Conservation (phyloP, 2,888 invertebrate species). For the Cataglyphis albicans region DNA sequence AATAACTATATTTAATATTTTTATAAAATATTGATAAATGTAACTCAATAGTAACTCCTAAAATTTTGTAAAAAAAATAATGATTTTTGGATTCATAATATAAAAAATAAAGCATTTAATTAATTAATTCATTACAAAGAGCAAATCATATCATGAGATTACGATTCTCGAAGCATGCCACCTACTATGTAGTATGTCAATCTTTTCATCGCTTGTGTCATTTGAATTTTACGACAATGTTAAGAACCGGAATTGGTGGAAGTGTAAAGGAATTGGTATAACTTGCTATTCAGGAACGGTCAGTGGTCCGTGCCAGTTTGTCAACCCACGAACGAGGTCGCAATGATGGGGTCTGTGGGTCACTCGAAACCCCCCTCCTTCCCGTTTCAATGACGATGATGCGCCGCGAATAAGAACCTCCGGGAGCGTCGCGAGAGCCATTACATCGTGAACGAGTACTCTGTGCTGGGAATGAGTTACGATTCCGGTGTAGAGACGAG, state of each 20-base stretch:
- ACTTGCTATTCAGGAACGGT: background rate
- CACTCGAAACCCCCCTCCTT: slow-evolving; percentile 3
- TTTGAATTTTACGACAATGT: slow-evolving; percentile 21
- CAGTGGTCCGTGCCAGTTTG: slow-evolving; percentile 31
- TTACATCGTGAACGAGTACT: slow-evolving; percentile 30
- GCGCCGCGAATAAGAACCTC: slow-evolving; percentile 19
- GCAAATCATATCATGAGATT: background rate
- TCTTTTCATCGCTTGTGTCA: background rate
- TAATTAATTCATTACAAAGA: background rate
- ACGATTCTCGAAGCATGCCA: background rate
- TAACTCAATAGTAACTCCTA: too few relatives aligned
- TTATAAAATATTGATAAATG: background rate
- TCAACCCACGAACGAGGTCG: slow-evolving; percentile 46
- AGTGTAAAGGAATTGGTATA: slow-evolving; percentile 28
- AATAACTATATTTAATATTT: too few relatives aligned
- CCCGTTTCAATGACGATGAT: slow-evolving; percentile 12
- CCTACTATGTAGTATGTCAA: background rate
- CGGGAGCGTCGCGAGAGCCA: slow-evolving; percentile 10
- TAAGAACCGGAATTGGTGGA: slow-evolving; percentile 31
- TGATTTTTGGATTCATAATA: background rate
- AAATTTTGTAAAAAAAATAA: background rate
- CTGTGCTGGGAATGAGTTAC: slow-evolving; percentile 26
- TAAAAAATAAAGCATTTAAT: background rate
- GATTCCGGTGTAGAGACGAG: slow-evolving; percentile 11
- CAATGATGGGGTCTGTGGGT: slow-evolving; percentile 51